Base-by-base conservation (phyloP, 2,888 invertebrate species). In the Heliconius sara region DNA sequence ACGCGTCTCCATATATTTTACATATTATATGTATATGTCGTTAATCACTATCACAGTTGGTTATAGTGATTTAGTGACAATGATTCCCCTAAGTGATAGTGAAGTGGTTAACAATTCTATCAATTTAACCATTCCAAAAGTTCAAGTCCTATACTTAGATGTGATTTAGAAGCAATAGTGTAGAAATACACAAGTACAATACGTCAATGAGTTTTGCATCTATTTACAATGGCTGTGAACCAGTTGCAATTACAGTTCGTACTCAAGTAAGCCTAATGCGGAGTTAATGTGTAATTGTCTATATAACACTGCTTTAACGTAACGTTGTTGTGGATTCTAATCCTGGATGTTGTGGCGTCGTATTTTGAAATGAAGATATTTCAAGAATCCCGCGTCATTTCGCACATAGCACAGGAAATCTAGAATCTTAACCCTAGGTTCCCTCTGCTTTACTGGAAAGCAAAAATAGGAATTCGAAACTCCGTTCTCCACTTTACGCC, bases 151-250 rank as follows among this genome's bases (percentile, higher is more conserved):
- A 47, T 39, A 39, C 9, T 39, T 34, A 34, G 34, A 34, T 9
- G 9, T 34, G 13, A 16, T 22, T 6, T 52, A 52, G 19, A 22
- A 57, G 9, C 19, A 22, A 22, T 22, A 57, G 57, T 72, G 57
- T 72, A 34, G 57, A 57, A 72, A 72, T 57, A 6, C 52, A 34
- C 72, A 34, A 57, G 52, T n/a, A 72, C 72, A 30, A 72, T n/a
- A 57, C 57, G 72, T 57, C 34, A 60, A 73, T 73, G n/a, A 73
- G 72, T 73, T 68, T 73, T 60, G 57, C n/a, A 30, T 10, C 22
- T 60, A 73, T 34, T 57, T 57, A 34, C n/a, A 57, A 34, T 22
- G 72, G 0, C 57, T 73, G 57, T 73, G n/a, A n/a, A 73, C 30
- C 30, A 34, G 57, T 73, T 73, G 72, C 57, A 39, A 22, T 67